A percentile compares a stretch with the other conserved stretches of the same genome.
phyloP scores from a whole-genome alignment of 2,797 vertebrate genomes.

The Oreonectes daqikongensis region DNA sequence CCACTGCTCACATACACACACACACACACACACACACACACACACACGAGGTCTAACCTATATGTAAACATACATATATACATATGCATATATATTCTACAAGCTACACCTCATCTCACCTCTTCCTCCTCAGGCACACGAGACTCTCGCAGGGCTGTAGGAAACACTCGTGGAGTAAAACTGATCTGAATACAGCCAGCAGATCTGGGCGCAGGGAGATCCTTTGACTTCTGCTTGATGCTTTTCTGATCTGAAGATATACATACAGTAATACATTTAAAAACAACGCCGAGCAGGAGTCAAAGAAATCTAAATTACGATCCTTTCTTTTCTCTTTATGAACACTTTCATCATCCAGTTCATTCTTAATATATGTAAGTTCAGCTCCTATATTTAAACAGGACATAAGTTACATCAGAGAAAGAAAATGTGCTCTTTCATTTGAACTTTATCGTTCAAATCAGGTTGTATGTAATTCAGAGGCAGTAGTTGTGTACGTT shows the following conservation, averaged over 20 bases:
- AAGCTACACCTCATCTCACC: no score
- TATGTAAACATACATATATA: no score
- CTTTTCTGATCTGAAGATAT: slow-evolving; percentile 46
- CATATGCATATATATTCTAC: no score
- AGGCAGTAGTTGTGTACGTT: not conserved
- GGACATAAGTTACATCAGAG: no score
- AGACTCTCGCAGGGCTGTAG: slow-evolving; percentile 91
- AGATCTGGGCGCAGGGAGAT: slow-evolving; percentile 78
- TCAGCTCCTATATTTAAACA: no score
- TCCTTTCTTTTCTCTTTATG: no score
- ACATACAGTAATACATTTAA: not conserved
- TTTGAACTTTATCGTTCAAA: not conserved
- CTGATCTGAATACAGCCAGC: slow-evolving; percentile 79
- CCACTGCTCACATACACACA: slow-evolving; percentile 77
- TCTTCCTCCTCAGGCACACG: slow-evolving; percentile 87
- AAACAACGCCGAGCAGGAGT: no score
- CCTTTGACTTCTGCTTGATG: slow-evolving; percentile 61
- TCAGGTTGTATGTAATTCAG: not conserved
- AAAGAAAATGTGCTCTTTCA: no score
- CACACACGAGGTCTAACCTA: no score
- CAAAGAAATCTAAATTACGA: no score
- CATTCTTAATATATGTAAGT: no score
- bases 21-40: not conserved
- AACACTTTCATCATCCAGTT: no score
- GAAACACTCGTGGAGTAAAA: slow-evolving; percentile 90